Evolutionary conservation across 2,888 invertebrate genomes (phyloP), one percentile per base, ranked within the genome.

Genomic region (Serripes groenlandicus): DNA sequence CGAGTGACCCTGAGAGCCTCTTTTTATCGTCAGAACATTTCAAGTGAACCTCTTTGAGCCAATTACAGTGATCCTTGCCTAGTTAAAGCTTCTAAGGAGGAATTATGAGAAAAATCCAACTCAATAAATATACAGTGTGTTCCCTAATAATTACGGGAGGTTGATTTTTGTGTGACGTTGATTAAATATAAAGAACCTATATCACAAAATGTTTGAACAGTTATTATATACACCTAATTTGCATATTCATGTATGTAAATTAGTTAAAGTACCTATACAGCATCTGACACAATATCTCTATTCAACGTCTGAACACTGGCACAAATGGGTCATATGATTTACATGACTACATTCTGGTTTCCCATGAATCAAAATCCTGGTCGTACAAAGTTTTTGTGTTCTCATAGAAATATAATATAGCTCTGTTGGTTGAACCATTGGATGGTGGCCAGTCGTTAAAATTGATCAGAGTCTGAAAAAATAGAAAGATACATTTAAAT

Each of bases 301-400:
- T 42, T 42, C 18, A 42, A 42, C 18, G 18, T 11, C 18, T 42
- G 9, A 11, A 18, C 42, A 42, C 42, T 42, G 52, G 58, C 4
- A 5, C 28, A 23, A 58, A 58, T 28, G 3, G n/a, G n/a, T 70
- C 58, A 5, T 7, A 58, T 28, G 26, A 26, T 4, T 37, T 26
- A 9, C n/a, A 5, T 11, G 1, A 1, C 66, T 66, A 85, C 79
- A 85, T 79, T 62, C 66, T 69, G 18, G 85, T 85, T 49, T 85
- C 85, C 76, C 78, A 85, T 21, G 81, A 62, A 72, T 76, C 70
- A 28, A 28, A 73, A 35, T 85, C 75, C 28, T 76, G 73, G 52
- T 85, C 85, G 35, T 77, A 85, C 26, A 85, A 79, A 21, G 81
- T 81, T 68, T 70, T 76, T 28, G 85, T 79, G 34, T 85, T 82